Conservation (phyloP, 2,888 invertebrate species). For the Ischnura elegans region DNA sequence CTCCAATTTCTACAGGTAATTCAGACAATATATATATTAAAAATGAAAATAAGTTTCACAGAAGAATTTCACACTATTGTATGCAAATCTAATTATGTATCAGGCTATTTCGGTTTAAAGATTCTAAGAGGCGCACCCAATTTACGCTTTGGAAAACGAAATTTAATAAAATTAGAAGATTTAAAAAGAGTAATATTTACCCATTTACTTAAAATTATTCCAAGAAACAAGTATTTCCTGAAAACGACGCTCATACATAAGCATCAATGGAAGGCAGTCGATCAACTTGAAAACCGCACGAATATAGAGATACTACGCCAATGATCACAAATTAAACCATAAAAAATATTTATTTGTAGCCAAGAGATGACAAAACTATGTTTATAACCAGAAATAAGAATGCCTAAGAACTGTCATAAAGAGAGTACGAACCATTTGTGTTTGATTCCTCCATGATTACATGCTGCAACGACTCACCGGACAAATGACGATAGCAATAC, state of each 20-base stretch:
- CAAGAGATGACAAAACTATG: slow-evolving; percentile 56
- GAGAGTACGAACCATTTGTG: slow-evolving; percentile 69
- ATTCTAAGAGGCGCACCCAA: not conserved
- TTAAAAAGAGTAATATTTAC: not conserved
- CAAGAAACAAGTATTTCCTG: not conserved
- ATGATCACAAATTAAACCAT: slow-evolving; percentile 46
- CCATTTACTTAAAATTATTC: not conserved
- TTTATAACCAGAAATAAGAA: slow-evolving; percentile 54
- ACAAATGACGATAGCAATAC: slow-evolving; percentile 15
- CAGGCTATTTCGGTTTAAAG: not conserved
- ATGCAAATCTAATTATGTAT: slow-evolving; percentile 45
- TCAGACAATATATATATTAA: not conserved
- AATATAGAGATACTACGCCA: not conserved
- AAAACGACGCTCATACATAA: slow-evolving; percentile 56
- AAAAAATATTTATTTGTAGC: slow-evolving; percentile 64
- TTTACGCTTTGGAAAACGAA: not conserved
- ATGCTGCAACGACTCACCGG: slow-evolving; percentile 68
- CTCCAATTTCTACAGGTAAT: not conserved
- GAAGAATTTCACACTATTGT: slow-evolving; percentile 8
- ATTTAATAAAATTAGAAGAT: not conserved
- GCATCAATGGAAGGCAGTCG: slow-evolving; percentile 53
- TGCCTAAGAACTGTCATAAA: slow-evolving; percentile 13
- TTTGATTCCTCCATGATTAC: slow-evolving; percentile 71
- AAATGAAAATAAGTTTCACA: not conserved
- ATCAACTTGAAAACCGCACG: slow-evolving; percentile 28